These are phyloP conservation scores for Drosophila simulans DNA, from an alignment of 1,140 invertebrate species.

Conservation along the genomic window DNA sequence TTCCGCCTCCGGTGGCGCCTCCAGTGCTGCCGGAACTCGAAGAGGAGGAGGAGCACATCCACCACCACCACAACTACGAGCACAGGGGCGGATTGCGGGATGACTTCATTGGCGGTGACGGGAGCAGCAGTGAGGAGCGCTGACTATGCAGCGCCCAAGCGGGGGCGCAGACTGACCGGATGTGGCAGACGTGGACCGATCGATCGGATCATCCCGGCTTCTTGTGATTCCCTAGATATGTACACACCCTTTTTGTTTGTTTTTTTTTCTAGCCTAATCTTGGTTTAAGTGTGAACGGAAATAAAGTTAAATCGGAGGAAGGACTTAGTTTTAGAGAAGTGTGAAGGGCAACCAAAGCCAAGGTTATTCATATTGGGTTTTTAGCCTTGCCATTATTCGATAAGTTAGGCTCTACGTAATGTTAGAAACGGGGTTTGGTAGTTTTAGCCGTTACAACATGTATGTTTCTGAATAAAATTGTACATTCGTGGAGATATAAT, in stretches of 20 bases:
- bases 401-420: slow-evolving; percentile 2
- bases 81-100: slow-evolving; percentile 61
- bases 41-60: slow-evolving; percentile 76
- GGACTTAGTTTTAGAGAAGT: neutral
- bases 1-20: slow-evolving; percentile 30
- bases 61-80: slow-evolving; percentile 81
- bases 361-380: slow-evolving; percentile 2
- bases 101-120: slow-evolving; percentile 50
- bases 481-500: neutral
- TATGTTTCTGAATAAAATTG: slow-evolving; percentile 1
- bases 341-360: neutral
- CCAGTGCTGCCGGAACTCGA: slow-evolving; percentile 28
- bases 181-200: slow-evolving; percentile 40
- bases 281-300: slow-evolving; percentile 27
- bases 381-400: slow-evolving; percentile 16
- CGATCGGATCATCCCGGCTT: slow-evolving; percentile 21
- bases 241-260: slow-evolving; percentile 27
- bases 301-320: slow-evolving; percentile 19
- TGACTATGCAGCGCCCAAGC: slow-evolving; percentile 31
- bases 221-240: slow-evolving; percentile 31
- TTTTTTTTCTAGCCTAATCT: slow-evolving; percentile 25
- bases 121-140: slow-evolving; percentile 69
- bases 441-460: neutral
- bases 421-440: neutral
- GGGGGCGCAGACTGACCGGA: slow-evolving; percentile 32